A percentile compares a stretch with the other conserved stretches of the same genome.
These are phyloP conservation scores for Desmophyllum pertusum DNA, from an alignment of 92 coral and sea anemone species.

Conservation along the genomic window DNA sequence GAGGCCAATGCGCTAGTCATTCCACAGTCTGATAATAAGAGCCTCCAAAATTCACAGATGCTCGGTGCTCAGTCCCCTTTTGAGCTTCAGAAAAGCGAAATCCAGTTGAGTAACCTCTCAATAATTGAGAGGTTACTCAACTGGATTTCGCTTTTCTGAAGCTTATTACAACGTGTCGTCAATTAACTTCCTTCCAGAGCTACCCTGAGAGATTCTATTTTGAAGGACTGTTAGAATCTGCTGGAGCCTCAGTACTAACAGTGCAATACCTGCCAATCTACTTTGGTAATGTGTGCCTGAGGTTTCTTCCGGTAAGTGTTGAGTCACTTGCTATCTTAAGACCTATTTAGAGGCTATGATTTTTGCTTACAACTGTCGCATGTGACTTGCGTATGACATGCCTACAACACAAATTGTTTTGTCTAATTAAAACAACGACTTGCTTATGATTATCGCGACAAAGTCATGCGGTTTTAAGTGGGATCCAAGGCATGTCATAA, in stretches of 20 bases:
- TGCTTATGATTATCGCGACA: too few relatives aligned
- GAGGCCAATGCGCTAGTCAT: too few relatives aligned
- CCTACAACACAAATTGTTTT: too few relatives aligned
- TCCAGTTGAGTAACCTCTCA: too few relatives aligned
- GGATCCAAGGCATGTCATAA: too few relatives aligned
- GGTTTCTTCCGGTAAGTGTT: constrained; percentile 89
- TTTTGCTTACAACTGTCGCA: too few relatives aligned
- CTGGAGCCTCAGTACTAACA: constrained; percentile 81
- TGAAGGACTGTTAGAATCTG: constrained; percentile 92
- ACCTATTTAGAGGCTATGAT: too few relatives aligned
- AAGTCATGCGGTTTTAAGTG: too few relatives aligned
- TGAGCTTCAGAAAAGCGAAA: not conserved
- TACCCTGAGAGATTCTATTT: constrained; percentile 94
- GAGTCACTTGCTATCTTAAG: not conserved
- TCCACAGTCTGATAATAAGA: too few relatives aligned
- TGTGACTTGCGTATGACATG: too few relatives aligned
- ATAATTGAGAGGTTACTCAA: not conserved
- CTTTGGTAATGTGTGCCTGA: constrained; percentile 95
- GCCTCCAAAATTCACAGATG: not conserved
- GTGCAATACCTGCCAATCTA: constrained; percentile 91
- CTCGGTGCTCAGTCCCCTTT: not conserved
- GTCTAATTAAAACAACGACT: too few relatives aligned
- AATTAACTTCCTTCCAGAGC: constrained; percentile 61
- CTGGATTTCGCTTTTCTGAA: not conserved
- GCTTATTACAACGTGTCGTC: not conserved